Base-by-base conservation (phyloP, 2,113 vertebrate genomes). In the Pelecanus crispus region DNA sequence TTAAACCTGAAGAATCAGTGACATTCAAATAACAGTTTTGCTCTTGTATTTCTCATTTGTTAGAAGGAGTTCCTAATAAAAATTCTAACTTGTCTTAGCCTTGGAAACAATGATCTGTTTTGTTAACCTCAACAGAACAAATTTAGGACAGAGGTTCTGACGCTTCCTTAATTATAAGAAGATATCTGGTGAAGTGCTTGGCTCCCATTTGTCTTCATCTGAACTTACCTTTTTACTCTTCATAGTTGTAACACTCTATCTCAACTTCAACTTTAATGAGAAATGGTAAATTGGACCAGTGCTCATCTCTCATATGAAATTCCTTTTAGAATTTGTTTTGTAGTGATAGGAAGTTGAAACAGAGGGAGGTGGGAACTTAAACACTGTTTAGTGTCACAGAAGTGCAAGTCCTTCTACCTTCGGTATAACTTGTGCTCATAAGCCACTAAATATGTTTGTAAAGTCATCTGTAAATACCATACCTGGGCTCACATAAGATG, bases 41-140 rank as follows among this genome's bases (percentile, higher is more conserved):
- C 77, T 95, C 88, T 81, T 61, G 92, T 87, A 85, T 96, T 93
- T 97, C 78, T 96, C 86, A 96, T 95, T 97, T 85, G 72, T 95
- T 94, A 95, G 32, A 88, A 90, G 74, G 72, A 91, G 49, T 44
- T 90, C 67, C 83, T 61, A 88, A 86, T 77, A 79, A 97, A 86
- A 74, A 81, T 96, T 94, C 79, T 94, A 92, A 80, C 66, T 28
- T 89, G 13, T 79, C 66, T 85, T 77, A 94, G 68, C 45, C 56
- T 90, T 92, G 40, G 81, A 96, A 97, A 96, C 66, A 87, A 59
- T 62, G 67, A 85, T 96, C 49, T 92, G 26, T 81, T 94, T 93
- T 74, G 88, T 92, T 92, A 79, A 47, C 59, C 67, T 67, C 5
- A 77, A 81, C 45, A 82, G 91, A 73, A 87, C 53, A 96, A 85